A percentile compares a stretch with the other conserved stretches of the same genome.
phyloP scores from a whole-genome alignment of 2,113 vertebrate genomes.

The Oncorhynchus gorbuscha region DNA sequence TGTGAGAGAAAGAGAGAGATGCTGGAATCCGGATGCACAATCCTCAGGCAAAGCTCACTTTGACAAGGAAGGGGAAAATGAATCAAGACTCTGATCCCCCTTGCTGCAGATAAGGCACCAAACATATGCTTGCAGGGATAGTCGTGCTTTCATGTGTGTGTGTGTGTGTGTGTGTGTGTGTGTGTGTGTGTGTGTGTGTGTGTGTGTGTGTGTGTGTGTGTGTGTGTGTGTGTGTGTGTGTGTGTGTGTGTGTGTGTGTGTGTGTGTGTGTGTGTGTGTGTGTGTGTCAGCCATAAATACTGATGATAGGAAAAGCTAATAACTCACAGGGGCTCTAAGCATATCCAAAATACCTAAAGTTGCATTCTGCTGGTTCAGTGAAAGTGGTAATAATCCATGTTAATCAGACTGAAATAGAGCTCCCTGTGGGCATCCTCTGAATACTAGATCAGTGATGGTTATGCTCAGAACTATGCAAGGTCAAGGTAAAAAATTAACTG shows the following conservation, averaged over 20 bases:
- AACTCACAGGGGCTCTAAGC: background rate
- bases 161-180: too few relatives aligned
- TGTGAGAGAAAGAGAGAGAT: too few relatives aligned
- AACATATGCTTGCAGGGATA: slow-evolving; percentile 27
- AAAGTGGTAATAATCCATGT: background rate
- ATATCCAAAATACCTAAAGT: slow-evolving; percentile 9
- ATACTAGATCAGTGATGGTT: too few relatives aligned
- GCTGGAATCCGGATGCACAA: slow-evolving; percentile 7
- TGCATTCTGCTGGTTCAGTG: background rate
- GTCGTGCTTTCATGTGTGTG: slow-evolving; percentile 24
- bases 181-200: too few relatives aligned
- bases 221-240: too few relatives aligned
- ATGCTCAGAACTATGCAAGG: too few relatives aligned
- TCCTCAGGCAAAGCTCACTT: slow-evolving; percentile 40
- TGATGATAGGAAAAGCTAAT: slow-evolving; percentile 16
- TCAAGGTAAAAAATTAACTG: too few relatives aligned
- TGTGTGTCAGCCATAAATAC: slow-evolving; percentile 13
- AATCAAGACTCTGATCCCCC: slow-evolving; percentile 37
- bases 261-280: too few relatives aligned
- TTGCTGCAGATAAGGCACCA: slow-evolving; percentile 51
- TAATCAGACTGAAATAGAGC: background rate
- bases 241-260: too few relatives aligned
- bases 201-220: too few relatives aligned
- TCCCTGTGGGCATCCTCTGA: too few relatives aligned
- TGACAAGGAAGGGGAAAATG: slow-evolving; percentile 38